These are phyloP conservation scores for Equus quagga DNA, from an alignment of 2,113 vertebrate genomes.

Conservation along the genomic window DNA sequence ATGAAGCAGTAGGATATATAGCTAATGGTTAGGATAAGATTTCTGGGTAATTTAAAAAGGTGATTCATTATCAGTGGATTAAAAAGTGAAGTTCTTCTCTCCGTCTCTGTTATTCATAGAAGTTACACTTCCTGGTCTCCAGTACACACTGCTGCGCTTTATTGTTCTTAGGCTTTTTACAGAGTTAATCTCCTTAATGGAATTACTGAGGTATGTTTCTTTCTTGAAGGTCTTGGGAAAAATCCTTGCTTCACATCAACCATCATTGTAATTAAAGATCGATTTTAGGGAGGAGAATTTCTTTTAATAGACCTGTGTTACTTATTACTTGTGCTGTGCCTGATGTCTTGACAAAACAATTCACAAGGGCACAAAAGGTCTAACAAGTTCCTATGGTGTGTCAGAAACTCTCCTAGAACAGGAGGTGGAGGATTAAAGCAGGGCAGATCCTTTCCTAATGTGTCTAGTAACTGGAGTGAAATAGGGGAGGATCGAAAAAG, in stretches of 20 bases:
- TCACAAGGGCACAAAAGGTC: background rate
- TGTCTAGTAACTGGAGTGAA: background rate
- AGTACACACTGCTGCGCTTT: background rate
- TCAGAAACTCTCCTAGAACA: conserved; percentile 20
- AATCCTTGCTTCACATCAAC: background rate
- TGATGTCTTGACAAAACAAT: background rate
- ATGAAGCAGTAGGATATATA: background rate
- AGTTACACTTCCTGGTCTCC: background rate
- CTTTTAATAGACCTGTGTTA: background rate
- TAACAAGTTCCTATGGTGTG: background rate
- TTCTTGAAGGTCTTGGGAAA: conserved; percentile 7
- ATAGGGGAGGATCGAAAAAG: background rate
- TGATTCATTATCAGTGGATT: background rate
- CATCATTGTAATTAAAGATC: conserved; percentile 32
- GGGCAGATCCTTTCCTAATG: conserved; percentile 4
- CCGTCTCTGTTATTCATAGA: background rate
- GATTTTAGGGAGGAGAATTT: background rate
- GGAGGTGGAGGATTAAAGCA: conserved; percentile 4
- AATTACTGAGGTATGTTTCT: background rate
- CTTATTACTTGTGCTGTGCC: background rate
- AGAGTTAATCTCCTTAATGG: background rate
- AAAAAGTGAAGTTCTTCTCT: background rate
- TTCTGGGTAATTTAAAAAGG: background rate
- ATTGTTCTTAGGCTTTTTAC: conserved; percentile 41
- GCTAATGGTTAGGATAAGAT: background rate